phyloP scores from a whole-genome alignment of 2,113 vertebrate genomes.

The Calyptommatus sinebrachiatus region DNA sequence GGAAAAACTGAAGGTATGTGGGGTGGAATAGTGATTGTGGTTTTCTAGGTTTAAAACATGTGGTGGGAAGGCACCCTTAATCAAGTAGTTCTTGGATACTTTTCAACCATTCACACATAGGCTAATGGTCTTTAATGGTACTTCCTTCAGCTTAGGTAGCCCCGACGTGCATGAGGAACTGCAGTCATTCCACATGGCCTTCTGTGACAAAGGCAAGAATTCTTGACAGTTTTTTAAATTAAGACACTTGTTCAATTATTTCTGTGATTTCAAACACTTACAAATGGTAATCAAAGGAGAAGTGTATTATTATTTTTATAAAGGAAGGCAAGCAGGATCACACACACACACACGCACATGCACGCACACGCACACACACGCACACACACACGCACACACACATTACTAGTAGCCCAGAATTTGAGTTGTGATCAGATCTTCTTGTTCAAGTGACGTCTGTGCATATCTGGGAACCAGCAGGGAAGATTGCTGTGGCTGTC shows the following conservation, averaged over 20 bases:
- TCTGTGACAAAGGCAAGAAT: neutral
- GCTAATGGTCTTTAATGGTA: neutral
- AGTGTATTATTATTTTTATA: neutral
- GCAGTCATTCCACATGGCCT: neutral
- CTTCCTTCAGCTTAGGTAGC: neutral
- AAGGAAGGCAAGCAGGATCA: neutral
- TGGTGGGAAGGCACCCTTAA: neutral
- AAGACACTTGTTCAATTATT: slow-evolving; percentile 15
- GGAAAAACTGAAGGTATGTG: too few species aligned
- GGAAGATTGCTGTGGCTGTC: too few species aligned
- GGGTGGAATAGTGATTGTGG: too few species aligned
- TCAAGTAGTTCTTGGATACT: neutral
- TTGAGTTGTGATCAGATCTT: too few species aligned
- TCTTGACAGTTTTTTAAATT: slow-evolving; percentile 17
- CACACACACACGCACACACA: neutral
- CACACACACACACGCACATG: neutral
- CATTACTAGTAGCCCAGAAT: too few species aligned
- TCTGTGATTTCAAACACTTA: neutral
- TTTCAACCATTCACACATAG: neutral
- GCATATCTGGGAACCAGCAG: too few species aligned
- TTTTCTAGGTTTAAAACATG: too few species aligned
- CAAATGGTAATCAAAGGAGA: neutral
- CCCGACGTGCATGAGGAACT: neutral
- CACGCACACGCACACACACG: neutral
- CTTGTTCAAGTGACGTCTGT: too few species aligned